These are phyloP conservation scores for Xanthia icteritia DNA, from an alignment of 2,888 invertebrate genomes.

Conservation along the genomic window DNA sequence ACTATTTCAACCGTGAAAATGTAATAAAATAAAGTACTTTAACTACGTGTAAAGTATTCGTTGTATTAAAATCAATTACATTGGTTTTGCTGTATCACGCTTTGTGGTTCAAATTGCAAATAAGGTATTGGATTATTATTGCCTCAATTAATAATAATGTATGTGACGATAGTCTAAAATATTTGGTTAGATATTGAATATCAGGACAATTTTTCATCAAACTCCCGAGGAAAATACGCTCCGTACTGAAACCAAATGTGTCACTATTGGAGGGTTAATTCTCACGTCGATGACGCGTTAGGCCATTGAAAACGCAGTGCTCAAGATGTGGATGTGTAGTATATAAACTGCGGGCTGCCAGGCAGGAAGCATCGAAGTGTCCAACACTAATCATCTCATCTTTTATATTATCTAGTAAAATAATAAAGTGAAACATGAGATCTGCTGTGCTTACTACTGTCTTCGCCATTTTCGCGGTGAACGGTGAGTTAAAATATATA, in stretches of 20 bases:
- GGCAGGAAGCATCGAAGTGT: constrained; percentile 82
- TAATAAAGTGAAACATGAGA: constrained; percentile 76
- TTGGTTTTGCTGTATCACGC: constrained; percentile 7
- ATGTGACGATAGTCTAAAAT: not conserved
- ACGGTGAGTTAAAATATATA: constrained; percentile 81
- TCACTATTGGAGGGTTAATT: constrained; percentile 79
- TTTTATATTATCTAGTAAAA: constrained; percentile 60
- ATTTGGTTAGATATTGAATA: not conserved
- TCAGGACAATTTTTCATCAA: constrained; percentile 11
- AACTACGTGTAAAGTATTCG: constrained; percentile 21
- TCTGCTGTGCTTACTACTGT: constrained; percentile 69
- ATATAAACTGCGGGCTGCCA: constrained; percentile 84
- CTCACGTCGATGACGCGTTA: constrained; percentile 83
- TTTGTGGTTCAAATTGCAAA: not conserved
- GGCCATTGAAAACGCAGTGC: constrained; percentile 85
- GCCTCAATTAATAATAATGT: not conserved
- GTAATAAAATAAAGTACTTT: constrained; percentile 38
- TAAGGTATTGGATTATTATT: not conserved
- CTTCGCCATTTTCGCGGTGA: constrained; percentile 80
- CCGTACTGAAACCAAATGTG: constrained; percentile 47
- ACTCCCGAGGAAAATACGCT: constrained; percentile 31
- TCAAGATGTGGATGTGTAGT: constrained; percentile 84
- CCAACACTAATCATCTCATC: constrained; percentile 65
- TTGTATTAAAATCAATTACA: constrained; percentile 50
- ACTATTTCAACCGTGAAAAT: constrained; percentile 37